Percentiles rank a stretch among this genome's conserved stretches.
Conservation (phyloP, 1,140 invertebrate species). For the Temnothorax longispinosus region DNA sequence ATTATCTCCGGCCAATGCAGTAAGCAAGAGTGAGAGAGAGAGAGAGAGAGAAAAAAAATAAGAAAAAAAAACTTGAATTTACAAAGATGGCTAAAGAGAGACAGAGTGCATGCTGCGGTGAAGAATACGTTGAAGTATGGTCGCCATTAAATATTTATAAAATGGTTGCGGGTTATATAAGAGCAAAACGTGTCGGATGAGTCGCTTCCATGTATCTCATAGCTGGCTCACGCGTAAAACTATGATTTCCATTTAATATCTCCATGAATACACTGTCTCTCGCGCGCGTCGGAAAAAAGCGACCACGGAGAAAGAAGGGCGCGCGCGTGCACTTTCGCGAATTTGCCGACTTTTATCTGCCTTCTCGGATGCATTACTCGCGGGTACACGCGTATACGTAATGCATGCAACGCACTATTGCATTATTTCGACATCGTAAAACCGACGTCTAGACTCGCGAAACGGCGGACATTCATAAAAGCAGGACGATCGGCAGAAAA, state of each 20-base stretch:
- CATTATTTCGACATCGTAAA: conserved; percentile 53
- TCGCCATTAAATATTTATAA: conserved; percentile 77
- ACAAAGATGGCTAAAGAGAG: conserved; percentile 6
- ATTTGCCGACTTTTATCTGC: conserved; percentile 25
- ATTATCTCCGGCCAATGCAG: conserved; percentile 26
- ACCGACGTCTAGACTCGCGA: conserved; percentile 25
- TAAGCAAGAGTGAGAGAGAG: neutral
- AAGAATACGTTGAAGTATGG: conserved; percentile 54
- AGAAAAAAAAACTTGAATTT: conserved; percentile 24
- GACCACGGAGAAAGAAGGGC: neutral
- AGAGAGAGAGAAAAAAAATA: neutral
- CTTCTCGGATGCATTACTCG: neutral
- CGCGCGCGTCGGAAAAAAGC: neutral
- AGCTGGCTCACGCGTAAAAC: conserved; percentile 67
- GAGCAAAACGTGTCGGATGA: conserved; percentile 69
- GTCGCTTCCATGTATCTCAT: conserved; percentile 18
- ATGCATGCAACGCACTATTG: neutral
- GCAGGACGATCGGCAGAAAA: conserved; percentile 8
- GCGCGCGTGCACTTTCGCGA: neutral
- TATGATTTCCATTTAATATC: conserved; percentile 79
- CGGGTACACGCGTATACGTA: neutral
- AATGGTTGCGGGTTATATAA: conserved; percentile 71
- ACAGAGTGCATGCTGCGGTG: neutral
- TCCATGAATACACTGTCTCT: conserved; percentile 70
- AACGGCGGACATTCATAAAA: conserved; percentile 32